Conservation (phyloP, 2,888 invertebrate species). For the Erebia aethiops region DNA sequence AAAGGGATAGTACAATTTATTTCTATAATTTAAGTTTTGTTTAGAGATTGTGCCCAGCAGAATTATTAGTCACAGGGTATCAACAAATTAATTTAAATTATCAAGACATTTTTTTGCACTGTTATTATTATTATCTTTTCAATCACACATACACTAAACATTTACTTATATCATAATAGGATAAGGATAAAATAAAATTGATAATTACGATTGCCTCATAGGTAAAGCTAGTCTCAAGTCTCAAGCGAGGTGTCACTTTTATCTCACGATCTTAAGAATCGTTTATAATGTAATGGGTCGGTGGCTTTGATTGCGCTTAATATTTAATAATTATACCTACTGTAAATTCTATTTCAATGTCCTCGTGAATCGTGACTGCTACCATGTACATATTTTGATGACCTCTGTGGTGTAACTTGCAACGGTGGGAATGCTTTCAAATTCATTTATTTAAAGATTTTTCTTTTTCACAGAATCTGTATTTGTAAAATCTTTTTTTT, state of each 20-base stretch:
- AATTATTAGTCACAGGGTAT: too few relatives aligned
- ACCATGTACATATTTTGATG: background rate
- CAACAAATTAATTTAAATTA: too few relatives aligned
- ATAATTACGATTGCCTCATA: slow-evolving; percentile 21
- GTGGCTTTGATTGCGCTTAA: slow-evolving; percentile 17
- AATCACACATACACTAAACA: background rate
- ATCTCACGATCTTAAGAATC: slow-evolving; percentile 25
- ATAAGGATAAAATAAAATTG: slow-evolving; percentile 23
- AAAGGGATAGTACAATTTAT: too few relatives aligned
- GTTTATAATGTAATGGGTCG: slow-evolving; percentile 24
- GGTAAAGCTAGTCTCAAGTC: slow-evolving; percentile 3
- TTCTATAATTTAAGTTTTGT: too few relatives aligned
- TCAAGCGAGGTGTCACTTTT: slow-evolving; percentile 23
- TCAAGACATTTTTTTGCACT: too few relatives aligned
- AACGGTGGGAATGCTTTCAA: background rate
- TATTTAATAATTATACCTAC: slow-evolving; percentile 14
- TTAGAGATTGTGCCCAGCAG: too few relatives aligned
- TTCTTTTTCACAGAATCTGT: background rate
- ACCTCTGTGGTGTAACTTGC: background rate
- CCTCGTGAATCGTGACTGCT: slow-evolving; percentile 6
- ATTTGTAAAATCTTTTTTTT: too few relatives aligned
- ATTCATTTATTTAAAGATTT: background rate
- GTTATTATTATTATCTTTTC: background rate
- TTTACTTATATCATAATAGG: background rate
- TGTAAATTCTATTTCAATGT: slow-evolving; percentile 6